Base-by-base conservation (phyloP, 2,797 vertebrate species). In the Aldrovandia affinis region DNA sequence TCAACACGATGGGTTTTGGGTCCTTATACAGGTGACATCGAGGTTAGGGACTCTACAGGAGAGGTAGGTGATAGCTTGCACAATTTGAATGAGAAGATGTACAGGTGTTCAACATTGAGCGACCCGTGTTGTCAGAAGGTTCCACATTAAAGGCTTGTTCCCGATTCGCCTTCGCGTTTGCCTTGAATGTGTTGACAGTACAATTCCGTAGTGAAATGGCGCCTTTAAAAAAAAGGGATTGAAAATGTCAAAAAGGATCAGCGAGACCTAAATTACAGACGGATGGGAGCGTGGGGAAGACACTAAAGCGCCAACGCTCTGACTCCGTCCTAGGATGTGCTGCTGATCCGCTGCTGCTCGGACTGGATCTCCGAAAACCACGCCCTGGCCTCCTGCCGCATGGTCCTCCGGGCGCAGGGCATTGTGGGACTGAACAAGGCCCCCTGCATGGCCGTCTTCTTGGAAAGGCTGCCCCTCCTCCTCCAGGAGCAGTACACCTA, bases 301-400 rank as follows among this genome's bases (percentile, higher is more conserved):
- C 30, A 70, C 3, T 9, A 50, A 50, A 50, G 22, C 5, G 2
- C 59, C 9, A 30, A 68, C 28, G 9, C 0, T 36, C 33, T 70
- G 18, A 39, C 73, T 61, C 63, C 2, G 33, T 82, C 83, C 0
- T 86, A 96, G 96, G 96, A 96, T 83, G 92, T 96, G 82, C 89
- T 96, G 85, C 82, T 96, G 90, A 94, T 96, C 88, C 93, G 94
- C 89, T 96, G 95, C 88, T 95, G 91, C 14, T 90, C 93, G 3
- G 95, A 96, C 75, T 96, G 96, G 96, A 95, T 96, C 87, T 90
- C 89, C 42, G 94, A 96, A 59, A 96, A 96, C 84, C 95, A 96
- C 0, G 86, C 96, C 75, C 89, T 96, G 28, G 92, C 96, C 6
- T 95, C 95, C 59, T 96, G 96, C 78, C 95, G 96, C 9, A 94